A percentile compares a stretch with the other conserved stretches of the same genome.
Evolutionary conservation across 2,888 invertebrate genomes (phyloP).

Genomic region (Arrhopalites spinosus): DNA sequence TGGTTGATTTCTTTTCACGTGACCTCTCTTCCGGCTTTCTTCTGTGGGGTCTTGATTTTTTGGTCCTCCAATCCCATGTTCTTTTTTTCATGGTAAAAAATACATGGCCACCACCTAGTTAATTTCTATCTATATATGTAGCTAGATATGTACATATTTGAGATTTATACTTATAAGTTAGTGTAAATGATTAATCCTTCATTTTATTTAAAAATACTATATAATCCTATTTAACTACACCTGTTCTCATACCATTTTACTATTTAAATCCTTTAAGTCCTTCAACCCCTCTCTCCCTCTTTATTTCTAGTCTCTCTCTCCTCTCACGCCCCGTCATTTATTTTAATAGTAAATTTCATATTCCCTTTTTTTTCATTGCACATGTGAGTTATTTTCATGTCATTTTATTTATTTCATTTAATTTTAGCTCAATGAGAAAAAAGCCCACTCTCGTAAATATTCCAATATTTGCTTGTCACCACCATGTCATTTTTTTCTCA

Average conservation of each 20-base stretch:
- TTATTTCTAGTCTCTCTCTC: neutral
- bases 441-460: too few relatives aligned
- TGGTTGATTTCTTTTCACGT: slow-evolving; percentile 14
- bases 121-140: too few relatives aligned
- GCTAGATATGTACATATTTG: too few relatives aligned
- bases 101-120: neutral
- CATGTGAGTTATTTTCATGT: too few relatives aligned
- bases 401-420: too few relatives aligned
- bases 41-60: slow-evolving; percentile 19
- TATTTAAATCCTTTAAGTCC: neutral
- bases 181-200: neutral
- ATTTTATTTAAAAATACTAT: neutral
- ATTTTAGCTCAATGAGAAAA: too few relatives aligned
- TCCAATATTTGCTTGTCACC: too few relatives aligned
- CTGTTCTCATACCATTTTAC: slow-evolving; percentile 8
- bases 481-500: too few relatives aligned
- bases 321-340: slow-evolving; percentile 31
- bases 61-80: neutral
- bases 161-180: too few relatives aligned
- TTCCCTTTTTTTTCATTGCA: neutral
- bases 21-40: slow-evolving; percentile 22
- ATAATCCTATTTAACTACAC: slow-evolving; percentile 32
- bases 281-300: neutral
- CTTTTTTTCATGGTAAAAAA: neutral
- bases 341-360: neutral